Percentiles rank a stretch among this genome's conserved stretches.
These are phyloP conservation scores for Caenorhabditis sp. DNA, from an alignment of 2,888 invertebrate species.

Conservation along the genomic window DNA sequence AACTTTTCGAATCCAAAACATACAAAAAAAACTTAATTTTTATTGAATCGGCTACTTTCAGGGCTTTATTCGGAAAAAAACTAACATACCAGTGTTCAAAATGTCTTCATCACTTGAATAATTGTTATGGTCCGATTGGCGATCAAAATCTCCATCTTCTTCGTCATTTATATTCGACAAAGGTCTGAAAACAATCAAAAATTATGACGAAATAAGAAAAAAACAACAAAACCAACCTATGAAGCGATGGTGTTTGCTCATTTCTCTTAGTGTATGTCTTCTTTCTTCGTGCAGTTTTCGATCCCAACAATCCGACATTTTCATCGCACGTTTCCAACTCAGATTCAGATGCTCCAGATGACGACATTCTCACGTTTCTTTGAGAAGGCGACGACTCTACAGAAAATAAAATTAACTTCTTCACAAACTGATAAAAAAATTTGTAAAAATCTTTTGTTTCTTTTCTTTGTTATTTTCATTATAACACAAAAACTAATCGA, in stretches of 20 bases:
- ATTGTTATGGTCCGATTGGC: conserved; percentile 28
- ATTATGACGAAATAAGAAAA: neutral
- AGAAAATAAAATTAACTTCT: conserved; percentile 1
- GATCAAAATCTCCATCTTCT: conserved; percentile 35
- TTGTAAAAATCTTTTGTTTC: neutral
- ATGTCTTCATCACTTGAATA: conserved; percentile 57
- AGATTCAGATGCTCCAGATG: conserved; percentile 42
- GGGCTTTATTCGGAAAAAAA: too few species aligned
- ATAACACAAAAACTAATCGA: neutral
- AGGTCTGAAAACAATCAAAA: conserved; percentile 24
- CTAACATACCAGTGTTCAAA: conserved; percentile 38
- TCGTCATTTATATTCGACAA: conserved; percentile 33
- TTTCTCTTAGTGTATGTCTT: conserved; percentile 7
- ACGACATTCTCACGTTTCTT: conserved; percentile 31
- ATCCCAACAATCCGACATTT: conserved; percentile 38
- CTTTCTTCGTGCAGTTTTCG: neutral
- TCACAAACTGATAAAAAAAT: neutral
- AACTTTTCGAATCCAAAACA: too few species aligned
- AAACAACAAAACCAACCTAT: conserved; percentile 13
- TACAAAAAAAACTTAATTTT: too few species aligned
- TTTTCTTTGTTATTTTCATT: neutral
- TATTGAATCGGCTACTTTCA: too few species aligned
- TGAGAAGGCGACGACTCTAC: conserved; percentile 38
- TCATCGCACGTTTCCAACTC: conserved; percentile 47
- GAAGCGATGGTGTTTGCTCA: conserved; percentile 33